Base-by-base conservation (phyloP, 53 echinoderm and acorn worm genomes). In the Holothuria scabra region DNA sequence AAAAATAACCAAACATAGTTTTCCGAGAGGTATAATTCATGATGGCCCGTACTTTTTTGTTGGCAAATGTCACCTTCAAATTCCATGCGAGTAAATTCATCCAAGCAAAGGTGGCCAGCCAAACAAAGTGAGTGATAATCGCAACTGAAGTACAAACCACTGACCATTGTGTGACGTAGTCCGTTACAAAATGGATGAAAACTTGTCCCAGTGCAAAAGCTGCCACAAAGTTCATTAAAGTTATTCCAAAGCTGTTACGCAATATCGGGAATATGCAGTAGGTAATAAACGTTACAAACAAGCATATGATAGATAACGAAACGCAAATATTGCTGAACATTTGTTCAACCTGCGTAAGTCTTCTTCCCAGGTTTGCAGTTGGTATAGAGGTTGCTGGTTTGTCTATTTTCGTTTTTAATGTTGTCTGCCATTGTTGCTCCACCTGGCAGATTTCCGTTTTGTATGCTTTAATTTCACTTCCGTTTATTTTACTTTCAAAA, bases 81-180 rank as follows among this genome's bases (percentile, higher is more conserved):
- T 82, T 81, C 81, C 81, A 87, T 8, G 82, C 87, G 3, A 87
- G 82, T 5, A 87, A 28, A 23, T 81, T 81, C 70, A 76, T 82
- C 87, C 87, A 87, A 3, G 81, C 46, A 41, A 87, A 70, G 4
- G 87, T 59, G 7, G 87, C 81, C 44, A 87, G 74, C 67, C 68
- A 82, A 14, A 37, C 34, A 61, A 81, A 87, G 46, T 87, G 87
- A 21, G 81, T 60, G 12, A 71, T 28, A 28, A 72, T 33, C 13
- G 81, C 82, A 1, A 82, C 59, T 26, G 67, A 44, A 7, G 46
- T 59, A 52, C 87, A 87, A 56, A 81, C 22, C 24, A 20, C 46
- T 12, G 21, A 68, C 87, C 87, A 87, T 0, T 14, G 18, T 16
- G 81, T 82, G 4, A 82, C 20, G 74, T 70, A 81, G 30, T 59